A percentile compares a stretch with the other conserved stretches of the same genome.
Evolutionary conservation across 2,888 invertebrate genomes (phyloP).

Genomic region (Phyllotreta cruciferae): DNA sequence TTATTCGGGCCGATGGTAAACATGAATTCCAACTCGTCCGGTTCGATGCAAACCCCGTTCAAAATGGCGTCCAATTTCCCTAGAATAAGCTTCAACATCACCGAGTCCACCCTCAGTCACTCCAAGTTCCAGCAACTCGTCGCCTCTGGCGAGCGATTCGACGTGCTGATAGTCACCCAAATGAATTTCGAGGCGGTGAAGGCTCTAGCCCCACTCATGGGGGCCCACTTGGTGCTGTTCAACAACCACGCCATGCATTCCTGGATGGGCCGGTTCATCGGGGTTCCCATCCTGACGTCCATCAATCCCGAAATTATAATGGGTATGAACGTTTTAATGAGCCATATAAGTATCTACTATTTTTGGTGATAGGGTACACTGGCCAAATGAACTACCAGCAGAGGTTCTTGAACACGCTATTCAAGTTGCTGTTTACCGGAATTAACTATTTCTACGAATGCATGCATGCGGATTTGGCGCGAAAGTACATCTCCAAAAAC

Average conservation of each 20-base stretch:
- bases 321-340: no score
- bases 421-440: conserved; percentile 47
- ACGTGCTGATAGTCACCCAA: conserved; percentile 60
- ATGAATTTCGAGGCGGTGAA: conserved; percentile 62
- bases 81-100: conserved; percentile 23
- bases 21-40: no score
- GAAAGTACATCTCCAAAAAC: conserved; percentile 48
- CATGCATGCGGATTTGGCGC: conserved; percentile 45
- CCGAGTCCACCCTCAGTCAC: conserved; percentile 47
- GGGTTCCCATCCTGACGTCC: conserved; percentile 60
- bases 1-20: no score
- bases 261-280: conserved; percentile 62
- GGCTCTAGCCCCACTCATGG: conserved; percentile 56
- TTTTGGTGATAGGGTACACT: no score
- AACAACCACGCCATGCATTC: conserved; percentile 60
- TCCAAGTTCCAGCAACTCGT: conserved; percentile 50
- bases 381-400: conserved; percentile 63
- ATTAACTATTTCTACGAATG: conserved; percentile 33
- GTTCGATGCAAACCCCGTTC: no score
- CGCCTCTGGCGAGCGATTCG: conserved; percentile 56
- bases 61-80: not conserved
- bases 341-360: no score
- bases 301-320: conserved; percentile 61
- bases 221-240: conserved; percentile 55
- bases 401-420: conserved; percentile 62